A percentile compares a stretch with the other conserved stretches of the same genome.
Evolutionary conservation across 2,797 vertebrate genomes (phyloP).

Genomic region (Pseudochirops corinnae): DNA sequence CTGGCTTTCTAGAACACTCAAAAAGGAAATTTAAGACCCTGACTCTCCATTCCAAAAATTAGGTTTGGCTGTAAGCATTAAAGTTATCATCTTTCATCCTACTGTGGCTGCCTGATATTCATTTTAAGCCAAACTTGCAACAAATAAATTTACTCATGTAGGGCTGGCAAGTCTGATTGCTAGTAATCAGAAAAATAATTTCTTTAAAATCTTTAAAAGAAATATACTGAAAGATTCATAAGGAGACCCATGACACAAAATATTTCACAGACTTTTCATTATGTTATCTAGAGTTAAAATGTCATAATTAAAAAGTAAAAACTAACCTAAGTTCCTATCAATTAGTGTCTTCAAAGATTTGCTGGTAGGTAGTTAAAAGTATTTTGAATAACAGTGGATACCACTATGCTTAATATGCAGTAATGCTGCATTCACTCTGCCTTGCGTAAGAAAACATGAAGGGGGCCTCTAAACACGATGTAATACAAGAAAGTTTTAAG

Average conservation of each 20-base stretch:
- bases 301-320: not conserved
- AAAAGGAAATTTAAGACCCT: constrained; percentile 6
- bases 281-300: not conserved
- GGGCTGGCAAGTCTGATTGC: constrained; percentile 24
- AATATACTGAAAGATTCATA: constrained; percentile 29
- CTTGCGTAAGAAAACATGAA: not conserved
- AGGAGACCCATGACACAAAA: constrained; percentile 32
- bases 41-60: constrained; percentile 36
- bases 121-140: constrained; percentile 34
- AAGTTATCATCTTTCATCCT: constrained; percentile 5
- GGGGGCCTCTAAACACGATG: not conserved
- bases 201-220: constrained; percentile 18
- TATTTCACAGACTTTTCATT: constrained; percentile 8
- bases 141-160: constrained; percentile 22
- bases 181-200: constrained; percentile 30
- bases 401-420: not conserved
- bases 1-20: constrained; percentile 38
- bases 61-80: constrained; percentile 46
- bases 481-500: not conserved
- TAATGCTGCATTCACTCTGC: not conserved
- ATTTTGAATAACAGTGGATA: not conserved
- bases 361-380: not conserved
- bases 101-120: constrained; percentile 5
- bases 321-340: not conserved
- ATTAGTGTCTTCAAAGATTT: not conserved